Evolutionary conservation across 2,797 vertebrate species (phyloP).

Genomic region (Lagocephalus sceleratus): DNA sequence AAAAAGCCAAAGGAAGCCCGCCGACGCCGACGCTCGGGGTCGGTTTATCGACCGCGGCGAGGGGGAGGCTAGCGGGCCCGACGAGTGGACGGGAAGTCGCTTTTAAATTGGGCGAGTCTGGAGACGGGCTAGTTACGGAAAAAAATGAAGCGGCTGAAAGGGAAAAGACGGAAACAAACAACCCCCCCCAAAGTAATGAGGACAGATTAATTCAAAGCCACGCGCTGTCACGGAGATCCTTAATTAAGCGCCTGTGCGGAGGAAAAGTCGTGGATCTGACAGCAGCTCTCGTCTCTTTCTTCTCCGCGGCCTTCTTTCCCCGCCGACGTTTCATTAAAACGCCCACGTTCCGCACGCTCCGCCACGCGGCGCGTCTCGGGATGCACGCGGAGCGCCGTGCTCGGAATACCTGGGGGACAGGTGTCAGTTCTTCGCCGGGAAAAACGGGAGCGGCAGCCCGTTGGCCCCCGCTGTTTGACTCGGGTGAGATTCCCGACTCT

Average conservation of each 20-base stretch:
- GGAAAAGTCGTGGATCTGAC: constrained; percentile 44
- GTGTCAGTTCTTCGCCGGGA: constrained; percentile 6
- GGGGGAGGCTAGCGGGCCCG: neutral
- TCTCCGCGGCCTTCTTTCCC: constrained; percentile 14
- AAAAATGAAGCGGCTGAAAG: constrained; percentile 19
- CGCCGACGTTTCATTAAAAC: constrained; percentile 53
- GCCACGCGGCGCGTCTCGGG: constrained; percentile 20
- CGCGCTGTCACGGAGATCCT: constrained; percentile 24
- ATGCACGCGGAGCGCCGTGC: constrained; percentile 28
- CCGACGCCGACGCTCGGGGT: constrained; percentile 11
- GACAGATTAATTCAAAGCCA: constrained; percentile 52
- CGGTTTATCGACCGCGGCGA: constrained; percentile 31
- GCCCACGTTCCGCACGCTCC: constrained; percentile 16
- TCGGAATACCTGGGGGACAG: constrained; percentile 14
- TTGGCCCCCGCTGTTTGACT: constrained; percentile 26
- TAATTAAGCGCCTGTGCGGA: constrained; percentile 51
- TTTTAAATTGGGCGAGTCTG: constrained; percentile 30
- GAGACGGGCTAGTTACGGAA: neutral
- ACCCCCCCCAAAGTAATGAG: constrained; percentile 38
- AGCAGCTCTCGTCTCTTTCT: constrained; percentile 34
- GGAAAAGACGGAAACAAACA: constrained; percentile 50
- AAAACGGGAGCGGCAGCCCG: neutral
- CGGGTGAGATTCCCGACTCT: constrained; percentile 20
- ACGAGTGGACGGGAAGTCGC: constrained; percentile 41
- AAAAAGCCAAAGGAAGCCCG: neutral